Percentiles rank a stretch among this genome's conserved stretches.
These are phyloP conservation scores for Colossoma macropomum DNA, from an alignment of 2,113 vertebrate genomes.

Conservation along the genomic window DNA sequence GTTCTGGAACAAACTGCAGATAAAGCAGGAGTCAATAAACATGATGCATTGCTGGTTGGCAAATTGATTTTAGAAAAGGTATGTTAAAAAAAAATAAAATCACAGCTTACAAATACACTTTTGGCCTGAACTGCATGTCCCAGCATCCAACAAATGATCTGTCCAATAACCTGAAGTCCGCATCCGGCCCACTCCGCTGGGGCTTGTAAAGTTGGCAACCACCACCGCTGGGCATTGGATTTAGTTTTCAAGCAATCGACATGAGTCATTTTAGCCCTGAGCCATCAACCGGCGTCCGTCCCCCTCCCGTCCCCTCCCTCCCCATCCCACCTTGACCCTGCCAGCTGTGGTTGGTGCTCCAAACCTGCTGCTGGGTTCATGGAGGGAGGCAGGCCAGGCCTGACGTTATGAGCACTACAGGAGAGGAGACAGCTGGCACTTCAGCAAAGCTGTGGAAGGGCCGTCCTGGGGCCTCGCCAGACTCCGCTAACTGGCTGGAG, in stretches of 20 bases:
- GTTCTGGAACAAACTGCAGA: not conserved
- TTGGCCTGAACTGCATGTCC: not conserved
- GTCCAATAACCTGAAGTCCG: not conserved
- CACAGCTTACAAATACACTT: not conserved
- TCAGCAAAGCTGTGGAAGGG: not conserved
- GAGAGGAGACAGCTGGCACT: conserved; percentile 30
- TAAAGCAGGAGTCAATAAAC: too few relatives aligned
- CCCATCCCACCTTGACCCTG: not conserved
- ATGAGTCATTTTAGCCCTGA: conserved; percentile 12
- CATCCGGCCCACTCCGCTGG: not conserved
- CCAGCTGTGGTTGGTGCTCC: conserved; percentile 8
- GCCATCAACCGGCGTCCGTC: not conserved
- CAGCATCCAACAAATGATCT: not conserved
- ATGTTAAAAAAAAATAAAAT: not conserved
- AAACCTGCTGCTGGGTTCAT: conserved; percentile 10
- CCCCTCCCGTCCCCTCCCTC: not conserved
- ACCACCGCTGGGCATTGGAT: not conserved
- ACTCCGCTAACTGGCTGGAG: conserved; percentile 24
- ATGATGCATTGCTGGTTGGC: too few relatives aligned
- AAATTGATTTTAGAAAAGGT: too few relatives aligned
- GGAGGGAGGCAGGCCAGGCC: not conserved
- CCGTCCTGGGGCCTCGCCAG: not conserved
- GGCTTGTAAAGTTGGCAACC: not conserved
- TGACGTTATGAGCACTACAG: not conserved
- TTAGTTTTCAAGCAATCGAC: not conserved